phyloP scores from a whole-genome alignment of 2,113 vertebrate genomes.

The Periophthalmus modestus region DNA sequence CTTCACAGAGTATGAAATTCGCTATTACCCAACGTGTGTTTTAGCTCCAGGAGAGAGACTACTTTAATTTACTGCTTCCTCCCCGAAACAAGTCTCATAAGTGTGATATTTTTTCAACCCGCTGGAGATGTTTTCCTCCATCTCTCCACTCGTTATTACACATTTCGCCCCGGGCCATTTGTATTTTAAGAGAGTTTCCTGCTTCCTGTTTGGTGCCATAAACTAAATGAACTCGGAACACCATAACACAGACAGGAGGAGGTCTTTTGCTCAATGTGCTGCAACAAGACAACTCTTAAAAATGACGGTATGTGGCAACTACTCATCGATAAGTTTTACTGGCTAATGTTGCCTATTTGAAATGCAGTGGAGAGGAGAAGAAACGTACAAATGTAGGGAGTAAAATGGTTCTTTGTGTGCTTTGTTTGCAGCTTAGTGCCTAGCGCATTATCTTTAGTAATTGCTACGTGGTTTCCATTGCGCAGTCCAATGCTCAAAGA shows the following conservation, averaged over 20 bases:
- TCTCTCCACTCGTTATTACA: slow-evolving; percentile 11
- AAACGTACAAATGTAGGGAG: neutral
- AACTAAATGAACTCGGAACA: slow-evolving; percentile 6
- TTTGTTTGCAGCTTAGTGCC: slow-evolving; percentile 27
- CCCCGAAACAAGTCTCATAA: slow-evolving; percentile 7
- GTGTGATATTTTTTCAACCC: neutral
- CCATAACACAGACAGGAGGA: neutral
- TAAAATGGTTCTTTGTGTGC: slow-evolving; percentile 6
- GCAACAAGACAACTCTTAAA: neutral
- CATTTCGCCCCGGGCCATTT: slow-evolving; percentile 7
- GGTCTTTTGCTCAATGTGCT: neutral
- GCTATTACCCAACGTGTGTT: neutral
- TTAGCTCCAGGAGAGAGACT: neutral
- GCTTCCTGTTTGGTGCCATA: slow-evolving; percentile 12
- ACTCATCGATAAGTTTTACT: neutral
- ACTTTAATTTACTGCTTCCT: slow-evolving; percentile 10
- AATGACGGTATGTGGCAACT: neutral
- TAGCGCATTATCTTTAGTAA: slow-evolving; percentile 18
- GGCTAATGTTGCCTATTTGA: slow-evolving; percentile 2
- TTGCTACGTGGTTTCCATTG: slow-evolving; percentile 25
- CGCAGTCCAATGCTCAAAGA: slow-evolving; percentile 20
- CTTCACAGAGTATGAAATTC: slow-evolving; percentile 5
- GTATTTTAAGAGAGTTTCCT: slow-evolving; percentile 1
- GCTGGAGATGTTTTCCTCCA: slow-evolving; percentile 7
- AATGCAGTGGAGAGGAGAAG: slow-evolving; percentile 5